A percentile compares a stretch with the other conserved stretches of the same genome.
These are phyloP conservation scores for Gastrophryne carolinensis DNA, from an alignment of 2,797 vertebrate genomes.

Conservation along the genomic window DNA sequence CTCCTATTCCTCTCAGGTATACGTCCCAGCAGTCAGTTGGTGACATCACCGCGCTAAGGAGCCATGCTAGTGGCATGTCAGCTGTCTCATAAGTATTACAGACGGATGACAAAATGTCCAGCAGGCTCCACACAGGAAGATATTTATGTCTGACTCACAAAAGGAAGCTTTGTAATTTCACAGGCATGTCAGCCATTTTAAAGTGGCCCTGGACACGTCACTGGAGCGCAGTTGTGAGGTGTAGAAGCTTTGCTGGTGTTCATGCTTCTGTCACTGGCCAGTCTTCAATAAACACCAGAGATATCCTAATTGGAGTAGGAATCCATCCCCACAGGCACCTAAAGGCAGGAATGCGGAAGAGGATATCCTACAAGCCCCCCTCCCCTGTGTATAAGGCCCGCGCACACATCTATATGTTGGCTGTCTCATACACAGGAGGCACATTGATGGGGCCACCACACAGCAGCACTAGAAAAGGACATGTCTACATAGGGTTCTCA, in stretches of 20 bases:
- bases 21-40: no score
- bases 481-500: background rate
- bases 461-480: background rate
- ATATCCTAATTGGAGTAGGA: slow-evolving; percentile 17
- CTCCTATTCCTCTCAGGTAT: no score
- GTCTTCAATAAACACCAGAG: slow-evolving; percentile 6
- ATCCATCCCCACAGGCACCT: slow-evolving; percentile 17
- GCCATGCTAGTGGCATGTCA: background rate
- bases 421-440: background rate
- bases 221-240: background rate
- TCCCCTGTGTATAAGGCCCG: slow-evolving; percentile 13
- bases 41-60: no score
- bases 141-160: background rate
- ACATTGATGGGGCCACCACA: background rate
- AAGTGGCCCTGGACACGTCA: no score
- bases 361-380: slow-evolving; percentile 22
- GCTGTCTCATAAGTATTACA: background rate
- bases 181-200: background rate
- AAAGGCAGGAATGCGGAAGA: slow-evolving; percentile 36
- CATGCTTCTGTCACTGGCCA: background rate
- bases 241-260: background rate
- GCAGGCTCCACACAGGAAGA: background rate
- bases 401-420: background rate
- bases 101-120: background rate
- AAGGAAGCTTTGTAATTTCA: background rate